Conservation (phyloP, 2,888 invertebrate genomes). For the Blastobasis lacticolella region DNA sequence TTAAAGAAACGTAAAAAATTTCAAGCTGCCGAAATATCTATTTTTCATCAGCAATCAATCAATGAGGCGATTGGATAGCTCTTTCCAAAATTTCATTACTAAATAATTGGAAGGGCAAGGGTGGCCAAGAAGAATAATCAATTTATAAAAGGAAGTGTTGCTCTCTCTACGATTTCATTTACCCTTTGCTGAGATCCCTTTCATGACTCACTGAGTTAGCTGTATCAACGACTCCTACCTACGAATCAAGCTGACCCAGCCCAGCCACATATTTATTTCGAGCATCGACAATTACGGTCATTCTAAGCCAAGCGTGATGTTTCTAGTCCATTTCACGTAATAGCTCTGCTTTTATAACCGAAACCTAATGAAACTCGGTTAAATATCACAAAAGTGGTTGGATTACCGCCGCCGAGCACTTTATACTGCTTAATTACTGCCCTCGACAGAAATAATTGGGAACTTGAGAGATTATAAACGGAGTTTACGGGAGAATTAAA, state of each 20-base stretch:
- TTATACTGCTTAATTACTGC: slow-evolving; percentile 69
- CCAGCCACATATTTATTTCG: slow-evolving; percentile 34
- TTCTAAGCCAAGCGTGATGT: slow-evolving; percentile 60
- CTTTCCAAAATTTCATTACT: no score
- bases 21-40: no score
- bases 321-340: slow-evolving; percentile 69
- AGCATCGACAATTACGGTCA: slow-evolving; percentile 57
- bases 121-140: no score
- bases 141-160: no score
- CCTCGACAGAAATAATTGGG: slow-evolving; percentile 68
- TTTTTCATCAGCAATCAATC: no score
- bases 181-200: no score
- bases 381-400: slow-evolving; percentile 70
- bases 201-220: no score
- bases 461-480: slow-evolving; percentile 59
- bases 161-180: no score
- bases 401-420: slow-evolving; percentile 62
- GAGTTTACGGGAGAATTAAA: slow-evolving; percentile 49
- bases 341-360: slow-evolving; percentile 64
- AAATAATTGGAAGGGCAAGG: no score
- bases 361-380: slow-evolving; percentile 71
- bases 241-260: background rate
- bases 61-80: no score
- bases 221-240: no score
- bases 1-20: no score